These are phyloP conservation scores for Drosophila hydei DNA, from an alignment of 1,140 invertebrate genomes.

Conservation along the genomic window DNA sequence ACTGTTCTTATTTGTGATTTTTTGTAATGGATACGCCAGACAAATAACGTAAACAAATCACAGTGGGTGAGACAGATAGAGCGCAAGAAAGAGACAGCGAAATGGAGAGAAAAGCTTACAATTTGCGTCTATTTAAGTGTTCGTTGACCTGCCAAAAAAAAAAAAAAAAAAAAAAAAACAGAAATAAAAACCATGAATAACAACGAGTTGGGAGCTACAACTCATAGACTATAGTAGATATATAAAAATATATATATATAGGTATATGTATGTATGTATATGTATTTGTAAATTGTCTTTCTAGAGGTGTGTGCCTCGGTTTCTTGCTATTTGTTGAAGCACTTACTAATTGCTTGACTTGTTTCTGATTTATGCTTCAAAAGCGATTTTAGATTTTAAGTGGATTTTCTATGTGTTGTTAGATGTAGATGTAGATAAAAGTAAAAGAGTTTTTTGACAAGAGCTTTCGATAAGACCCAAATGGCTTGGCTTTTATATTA, in stretches of 20 bases:
- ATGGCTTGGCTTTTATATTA: too few species aligned
- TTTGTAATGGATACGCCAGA: conserved; percentile 47
- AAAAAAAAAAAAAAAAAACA: conserved; percentile 17
- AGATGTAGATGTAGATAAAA: neutral
- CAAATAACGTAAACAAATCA: conserved; percentile 56
- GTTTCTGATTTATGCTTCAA: conserved; percentile 1
- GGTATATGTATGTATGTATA: neutral
- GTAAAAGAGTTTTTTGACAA: neutral
- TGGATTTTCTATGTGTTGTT: neutral
- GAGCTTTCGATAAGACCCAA: too few species aligned
- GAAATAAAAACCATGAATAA: conserved; percentile 2
- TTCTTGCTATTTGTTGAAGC: neutral
- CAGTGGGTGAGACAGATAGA: neutral
- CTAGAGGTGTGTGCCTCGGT: conserved; percentile 5
- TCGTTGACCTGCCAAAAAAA: conserved; percentile 59
- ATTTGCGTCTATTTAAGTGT: conserved; percentile 68
- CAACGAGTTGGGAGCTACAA: conserved; percentile 4
- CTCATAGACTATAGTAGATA: conserved; percentile 7
- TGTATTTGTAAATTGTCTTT: neutral
- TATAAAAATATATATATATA: conserved; percentile 3
- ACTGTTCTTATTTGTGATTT: neutral
- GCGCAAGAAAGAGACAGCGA: neutral
- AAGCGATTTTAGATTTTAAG: neutral
- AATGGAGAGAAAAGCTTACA: conserved; percentile 60
- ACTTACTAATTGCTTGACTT: conserved; percentile 19